A percentile compares a stretch with the other conserved stretches of the same genome.
phyloP scores from a whole-genome alignment of 2,797 vertebrate species.

The Pseudochirops corinnae region DNA sequence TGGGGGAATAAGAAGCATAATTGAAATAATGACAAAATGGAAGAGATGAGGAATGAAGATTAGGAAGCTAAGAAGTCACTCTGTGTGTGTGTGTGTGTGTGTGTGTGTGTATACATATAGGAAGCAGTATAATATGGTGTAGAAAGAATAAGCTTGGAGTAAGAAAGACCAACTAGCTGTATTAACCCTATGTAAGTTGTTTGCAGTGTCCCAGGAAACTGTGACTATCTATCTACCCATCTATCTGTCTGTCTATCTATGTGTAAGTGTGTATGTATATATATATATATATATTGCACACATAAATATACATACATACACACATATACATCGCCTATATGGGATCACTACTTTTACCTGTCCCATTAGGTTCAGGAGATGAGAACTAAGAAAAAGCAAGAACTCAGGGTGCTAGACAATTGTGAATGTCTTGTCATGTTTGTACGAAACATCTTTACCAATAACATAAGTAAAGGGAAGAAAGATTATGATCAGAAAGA shows the following conservation, averaged over 20 bases:
- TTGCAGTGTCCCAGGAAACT: not conserved
- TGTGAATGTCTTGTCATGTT: not conserved
- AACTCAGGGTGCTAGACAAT: not conserved
- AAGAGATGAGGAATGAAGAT: too few species aligned
- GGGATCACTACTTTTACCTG: not conserved
- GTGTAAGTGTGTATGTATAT: too few species aligned
- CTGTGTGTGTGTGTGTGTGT: not conserved
- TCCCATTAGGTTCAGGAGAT: not conserved
- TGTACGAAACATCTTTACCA: not conserved
- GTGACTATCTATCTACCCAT: not conserved
- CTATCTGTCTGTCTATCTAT: too few species aligned
- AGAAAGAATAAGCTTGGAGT: not conserved
- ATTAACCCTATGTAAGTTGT: not conserved
- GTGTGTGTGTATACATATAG: too few species aligned
- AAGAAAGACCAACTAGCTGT: not conserved
- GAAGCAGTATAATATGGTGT: not conserved
- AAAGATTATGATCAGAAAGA: not conserved
- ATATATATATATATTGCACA: not conserved
- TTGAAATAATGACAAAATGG: not conserved
- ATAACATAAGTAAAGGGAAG: not conserved
- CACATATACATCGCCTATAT: not conserved
- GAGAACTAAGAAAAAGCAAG: not conserved
- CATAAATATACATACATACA: not conserved
- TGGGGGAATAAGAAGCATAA: not conserved
- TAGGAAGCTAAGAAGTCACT: not conserved